Conservation (phyloP, 1,140 invertebrate species). For the Asbolus verrucosus region DNA sequence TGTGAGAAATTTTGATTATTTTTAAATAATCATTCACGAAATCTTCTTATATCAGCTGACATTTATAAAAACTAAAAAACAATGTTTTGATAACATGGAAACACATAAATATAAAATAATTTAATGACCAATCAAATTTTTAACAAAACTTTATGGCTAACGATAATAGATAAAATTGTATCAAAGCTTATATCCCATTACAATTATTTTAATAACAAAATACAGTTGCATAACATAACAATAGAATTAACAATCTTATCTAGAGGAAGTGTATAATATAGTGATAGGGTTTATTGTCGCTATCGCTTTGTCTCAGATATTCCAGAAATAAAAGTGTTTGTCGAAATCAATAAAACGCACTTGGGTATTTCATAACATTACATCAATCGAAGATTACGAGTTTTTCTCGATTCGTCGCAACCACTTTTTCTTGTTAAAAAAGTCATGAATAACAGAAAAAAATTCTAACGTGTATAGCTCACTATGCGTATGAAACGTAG, state of each 20-base stretch:
- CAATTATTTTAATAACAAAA: slow-evolving; percentile 24
- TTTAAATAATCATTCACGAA: no score
- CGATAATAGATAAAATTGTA: no score
- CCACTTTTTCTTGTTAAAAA: no score
- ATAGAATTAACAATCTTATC: slow-evolving; percentile 37
- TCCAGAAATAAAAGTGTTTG: slow-evolving; percentile 12
- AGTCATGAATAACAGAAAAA: slow-evolving; percentile 22
- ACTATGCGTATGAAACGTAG: slow-evolving; percentile 34
- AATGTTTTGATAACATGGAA: no score
- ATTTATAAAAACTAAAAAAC: no score
- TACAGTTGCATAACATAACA: slow-evolving; percentile 43
- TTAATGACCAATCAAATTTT: no score
- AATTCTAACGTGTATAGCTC: slow-evolving; percentile 6
- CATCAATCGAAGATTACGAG: slow-evolving; percentile 10
- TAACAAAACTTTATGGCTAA: no score
- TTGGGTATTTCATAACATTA: slow-evolving; percentile 14
- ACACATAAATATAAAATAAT: no score
- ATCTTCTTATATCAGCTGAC: no score
- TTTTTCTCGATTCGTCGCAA: no score
- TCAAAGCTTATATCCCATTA: no score
- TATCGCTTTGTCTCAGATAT: slow-evolving; percentile 24
- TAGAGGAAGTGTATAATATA: slow-evolving; percentile 28
- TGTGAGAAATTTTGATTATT: not conserved
- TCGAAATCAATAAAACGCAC: slow-evolving; percentile 17
- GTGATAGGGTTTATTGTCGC: not conserved